phyloP scores from a whole-genome alignment of 2,888 invertebrate genomes.

The Pachydiplax longipennis region DNA sequence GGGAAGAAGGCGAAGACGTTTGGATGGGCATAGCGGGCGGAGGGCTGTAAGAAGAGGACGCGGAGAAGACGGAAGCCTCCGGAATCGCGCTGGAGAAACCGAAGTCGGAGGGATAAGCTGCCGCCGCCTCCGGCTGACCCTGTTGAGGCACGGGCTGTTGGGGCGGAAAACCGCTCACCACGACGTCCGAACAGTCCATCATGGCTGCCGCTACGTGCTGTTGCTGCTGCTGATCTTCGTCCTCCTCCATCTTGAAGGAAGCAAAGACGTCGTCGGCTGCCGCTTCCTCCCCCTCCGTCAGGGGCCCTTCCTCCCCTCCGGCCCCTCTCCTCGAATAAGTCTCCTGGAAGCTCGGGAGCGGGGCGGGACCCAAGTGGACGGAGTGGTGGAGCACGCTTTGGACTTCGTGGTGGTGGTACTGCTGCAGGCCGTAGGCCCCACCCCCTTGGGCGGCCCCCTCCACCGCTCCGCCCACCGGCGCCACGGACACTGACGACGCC shows the following conservation, averaged over 20 bases:
- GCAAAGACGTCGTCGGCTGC: conserved; percentile 39
- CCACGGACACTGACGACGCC: not conserved
- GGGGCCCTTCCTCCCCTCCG: conserved; percentile 60
- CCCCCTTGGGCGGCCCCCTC: conserved; percentile 51
- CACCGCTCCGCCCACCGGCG: not conserved
- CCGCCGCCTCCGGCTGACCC: conserved; percentile 5
- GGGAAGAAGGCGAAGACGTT: conserved; percentile 67
- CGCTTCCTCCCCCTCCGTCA: conserved; percentile 18
- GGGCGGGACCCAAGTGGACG: conserved; percentile 64
- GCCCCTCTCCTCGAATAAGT: conserved; percentile 79
- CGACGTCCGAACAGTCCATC: conserved; percentile 73
- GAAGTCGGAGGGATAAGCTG: conserved; percentile 4
- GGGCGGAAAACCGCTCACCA: conserved; percentile 52
- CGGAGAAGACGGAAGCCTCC: conserved; percentile 57
- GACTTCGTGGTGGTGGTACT: conserved; percentile 50
- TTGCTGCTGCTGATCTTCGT: conserved; percentile 30
- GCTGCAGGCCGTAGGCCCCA: conserved; percentile 51
- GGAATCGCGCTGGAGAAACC: not conserved
- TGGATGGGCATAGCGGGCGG: conserved; percentile 63
- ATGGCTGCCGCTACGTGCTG: conserved; percentile 3
- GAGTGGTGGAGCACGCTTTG: conserved; percentile 41
- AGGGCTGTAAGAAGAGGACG: conserved; percentile 68
- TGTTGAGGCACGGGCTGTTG: conserved; percentile 19
- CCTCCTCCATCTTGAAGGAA: conserved; percentile 80
- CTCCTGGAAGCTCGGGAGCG: conserved; percentile 86